Evolutionary conservation across 2,113 vertebrate genomes (phyloP), one percentile per base, ranked within the genome.

Genomic region (Xenopus tropicalis): DNA sequence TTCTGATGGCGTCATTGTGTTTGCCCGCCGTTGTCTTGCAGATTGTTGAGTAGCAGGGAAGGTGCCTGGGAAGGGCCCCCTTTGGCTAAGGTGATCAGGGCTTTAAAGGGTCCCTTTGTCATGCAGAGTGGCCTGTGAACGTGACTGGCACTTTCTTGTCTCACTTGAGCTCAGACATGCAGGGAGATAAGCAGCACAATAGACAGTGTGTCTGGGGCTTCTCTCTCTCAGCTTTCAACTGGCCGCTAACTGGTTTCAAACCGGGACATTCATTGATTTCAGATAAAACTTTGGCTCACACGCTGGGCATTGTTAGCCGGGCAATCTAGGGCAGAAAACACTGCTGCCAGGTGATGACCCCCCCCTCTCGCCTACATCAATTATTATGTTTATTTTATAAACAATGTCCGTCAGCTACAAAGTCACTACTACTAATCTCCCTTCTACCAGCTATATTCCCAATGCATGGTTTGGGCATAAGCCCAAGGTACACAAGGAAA

Each of bases 171-270:
- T 82, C 70, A 79, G 80, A 79, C 85, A 78, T 74, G 85, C 87
- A 86, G 86, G 66, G 87, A 82, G 80, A 80, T 82, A 85, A 79
- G 79, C 82, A 83, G 85, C 78, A 85, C 82, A 87, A 89, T 91
- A 79, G 57, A 62, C 77, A 79, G 67, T 29, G 62, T 69, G 75
- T 74, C 74, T 80, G 72, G 80, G 81, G 59, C 67, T 67, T 66
- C 70, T 80, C 58, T 82, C 77, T 77, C 64, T 67, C 19, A 44
- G 71, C 77, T 82, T 80, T 82, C 77, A 79, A 66, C 62, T 56
- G 73, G 78, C 48, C 43, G 20, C 54, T 67, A 61, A 22, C 23
- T 22, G 56, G 23, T 52, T 64, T 69, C 58, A 75, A 69, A 62
- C 73, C 58, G 52, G 66, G 16, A 54, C 73, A 75, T 69, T 75